Base-by-base conservation (phyloP, 2,113 vertebrate genomes). In the Misgurnus anguillicaudatus region DNA sequence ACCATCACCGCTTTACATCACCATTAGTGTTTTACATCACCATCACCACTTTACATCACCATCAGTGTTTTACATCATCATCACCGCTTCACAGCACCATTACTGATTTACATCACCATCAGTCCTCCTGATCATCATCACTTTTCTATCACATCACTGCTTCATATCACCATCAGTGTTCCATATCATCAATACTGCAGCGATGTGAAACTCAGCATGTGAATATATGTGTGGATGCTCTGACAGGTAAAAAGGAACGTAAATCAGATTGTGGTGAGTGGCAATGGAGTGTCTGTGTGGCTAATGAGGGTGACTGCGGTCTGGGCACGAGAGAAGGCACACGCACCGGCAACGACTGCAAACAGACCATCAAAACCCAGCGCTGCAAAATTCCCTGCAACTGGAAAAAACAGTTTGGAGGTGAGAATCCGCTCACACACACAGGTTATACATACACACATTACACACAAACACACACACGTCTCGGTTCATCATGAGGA, bases 361-460 rank as follows among this genome's bases (percentile, higher is more conserved):
- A 97, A 4, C 96, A 97, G 85, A 98, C 94, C 88, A 97, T 97
- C 86, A 98, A 98, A 91, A 98, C 96, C n/a, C 97, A 98, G 80
- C 95, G 96, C 86, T 99, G 97, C 86, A 99, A 99, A 91, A 98
- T 99, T 84, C 97, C 97, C 65, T 99, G 97, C 93, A 98, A 99
- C 92, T 99, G 97, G 97, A 99, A 99, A 91, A 99, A 99, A 88
- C 95, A 97, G 75, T 99, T 99, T 82, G 97, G 97, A 95, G 97
- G 97, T 97, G 77, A 90, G 79, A 4, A 51, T 4, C 9, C 19
- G 60, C n/a, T 36, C 21, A 57, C 5, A 74, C 53, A 64, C 16
- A 66, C 21, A 31, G 3, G 24, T 31, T 31, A 31, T 31, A 41
- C 42, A 78, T 14, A 55, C 58, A 42, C 65, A 69, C 45, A 53